Evolutionary conservation across 1,140 invertebrate genomes (phyloP), one percentile per base, ranked within the genome.

Genomic region (Metaphire vulgaris): DNA sequence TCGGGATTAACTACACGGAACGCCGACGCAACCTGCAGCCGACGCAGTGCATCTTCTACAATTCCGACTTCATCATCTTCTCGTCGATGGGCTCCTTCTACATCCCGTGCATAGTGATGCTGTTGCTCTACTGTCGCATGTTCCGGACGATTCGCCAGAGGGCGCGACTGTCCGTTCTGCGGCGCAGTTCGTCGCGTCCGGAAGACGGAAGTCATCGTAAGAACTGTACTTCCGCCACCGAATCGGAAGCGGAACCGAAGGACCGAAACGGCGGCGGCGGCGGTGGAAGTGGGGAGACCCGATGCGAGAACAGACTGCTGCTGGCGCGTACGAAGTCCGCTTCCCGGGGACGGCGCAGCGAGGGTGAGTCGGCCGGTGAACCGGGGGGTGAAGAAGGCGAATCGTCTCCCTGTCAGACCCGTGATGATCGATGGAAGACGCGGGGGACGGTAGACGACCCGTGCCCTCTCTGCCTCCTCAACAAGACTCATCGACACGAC

Each of bases 61-160:
- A 98, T 88, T 92, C 93, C 69, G 93, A 98, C 87, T 99, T 99
- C 86, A 94, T 99, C 82, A 92, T 99, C 80, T 97, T 95, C 86
- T 99, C 96, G 15, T 99, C 96, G 67, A 89, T 99, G 81, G 94
- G 92, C 74, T 99, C 97, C 79, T 99, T 99, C 90, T 99, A 98
- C 87, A 98, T 99, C 83, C 97, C 97, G 2, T 99, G 96, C 86
- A 91, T 98, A 82, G 95, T 98, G 82, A 99, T 99, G 96, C 93
- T 99, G 83, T 95, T 96, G 86, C 91, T 99, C 33, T 99, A 99
- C 86, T 98, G 95, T 88, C 94, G 92, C 88, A 99, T 99, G 88
- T 99, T 99, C 88, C 93, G 83, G 91, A 92, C 91, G 32, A 88
- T 98, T 82, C 89, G 92, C 68, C 90, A 91, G 78, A 89, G 95